Percentiles rank a stretch among this genome's conserved stretches.
These are phyloP conservation scores for Bruchidius siliquastri DNA, from an alignment of 2,888 invertebrate genomes.

Conservation along the genomic window DNA sequence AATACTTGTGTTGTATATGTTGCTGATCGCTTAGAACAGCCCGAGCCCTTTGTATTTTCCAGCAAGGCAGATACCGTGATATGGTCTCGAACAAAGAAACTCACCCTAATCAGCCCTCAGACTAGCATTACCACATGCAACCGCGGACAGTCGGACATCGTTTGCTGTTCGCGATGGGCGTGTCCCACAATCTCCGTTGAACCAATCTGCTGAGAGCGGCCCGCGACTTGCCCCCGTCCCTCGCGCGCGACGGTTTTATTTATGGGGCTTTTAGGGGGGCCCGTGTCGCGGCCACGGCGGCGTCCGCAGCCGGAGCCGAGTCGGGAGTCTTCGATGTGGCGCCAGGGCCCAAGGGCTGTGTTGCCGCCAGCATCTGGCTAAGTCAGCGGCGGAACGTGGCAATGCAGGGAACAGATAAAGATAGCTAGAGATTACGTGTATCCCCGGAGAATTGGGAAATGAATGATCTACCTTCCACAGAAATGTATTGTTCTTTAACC, in stretches of 20 bases:
- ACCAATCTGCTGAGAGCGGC: slow-evolving; percentile 12
- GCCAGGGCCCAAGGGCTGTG: background rate
- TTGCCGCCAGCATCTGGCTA: no score
- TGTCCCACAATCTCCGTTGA: slow-evolving; percentile 9
- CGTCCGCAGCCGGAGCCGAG: background rate
- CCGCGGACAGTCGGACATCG: background rate
- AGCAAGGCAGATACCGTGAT: background rate
- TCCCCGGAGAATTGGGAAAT: no score
- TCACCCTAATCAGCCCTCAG: background rate
- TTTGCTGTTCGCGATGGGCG: slow-evolving; percentile 9
- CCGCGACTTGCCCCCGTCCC: background rate
- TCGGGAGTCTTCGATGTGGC: background rate
- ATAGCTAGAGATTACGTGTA: no score
- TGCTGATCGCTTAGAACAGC: no score
- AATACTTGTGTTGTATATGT: no score
- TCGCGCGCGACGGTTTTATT: slow-evolving; percentile 28
- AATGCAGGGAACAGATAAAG: no score
- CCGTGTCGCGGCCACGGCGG: background rate
- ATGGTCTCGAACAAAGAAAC: background rate
- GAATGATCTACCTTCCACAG: no score
- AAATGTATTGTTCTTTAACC: no score
- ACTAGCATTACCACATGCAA: background rate
- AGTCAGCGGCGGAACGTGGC: no score
- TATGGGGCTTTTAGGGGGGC: slow-evolving; percentile 38
- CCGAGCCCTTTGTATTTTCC: no score